phyloP scores from a whole-genome alignment of 2,888 invertebrate genomes.

The Drosophila paracracens region DNA sequence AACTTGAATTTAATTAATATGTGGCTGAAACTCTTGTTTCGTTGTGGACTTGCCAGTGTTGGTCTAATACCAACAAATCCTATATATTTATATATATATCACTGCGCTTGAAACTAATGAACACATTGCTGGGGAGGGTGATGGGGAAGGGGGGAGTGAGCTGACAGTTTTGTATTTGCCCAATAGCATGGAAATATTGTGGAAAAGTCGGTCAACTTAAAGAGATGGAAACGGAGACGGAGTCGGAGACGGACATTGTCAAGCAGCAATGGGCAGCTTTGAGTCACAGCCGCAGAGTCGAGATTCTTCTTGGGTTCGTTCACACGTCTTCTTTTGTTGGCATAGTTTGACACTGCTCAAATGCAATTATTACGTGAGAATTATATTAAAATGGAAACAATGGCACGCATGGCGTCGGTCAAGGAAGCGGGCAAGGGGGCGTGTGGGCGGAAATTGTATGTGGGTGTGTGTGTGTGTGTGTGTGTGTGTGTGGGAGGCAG shows the following conservation, averaged over 20 bases:
- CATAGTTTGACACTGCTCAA: slow-evolving; percentile 71
- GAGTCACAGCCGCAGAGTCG: neutral
- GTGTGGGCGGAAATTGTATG: neutral
- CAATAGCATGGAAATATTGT: neutral
- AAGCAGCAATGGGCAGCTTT: neutral
- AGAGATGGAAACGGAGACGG: slow-evolving; percentile 1
- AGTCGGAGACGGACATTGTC: slow-evolving; percentile 12
- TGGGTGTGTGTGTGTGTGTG: no score
- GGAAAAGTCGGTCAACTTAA: slow-evolving; percentile 24
- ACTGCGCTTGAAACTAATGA: slow-evolving; percentile 2
- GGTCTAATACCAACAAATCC: neutral
- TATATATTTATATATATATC: neutral
- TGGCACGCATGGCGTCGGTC: slow-evolving; percentile 41
- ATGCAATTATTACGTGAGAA: slow-evolving; percentile 84
- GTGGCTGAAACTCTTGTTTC: neutral
- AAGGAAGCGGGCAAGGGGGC: neutral
- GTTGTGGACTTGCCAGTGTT: neutral
- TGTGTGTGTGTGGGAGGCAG: neutral
- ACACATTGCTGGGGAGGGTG: neutral
- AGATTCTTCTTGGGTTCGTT: slow-evolving; percentile 31
- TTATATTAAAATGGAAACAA: slow-evolving; percentile 82
- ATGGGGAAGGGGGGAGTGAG: neutral
- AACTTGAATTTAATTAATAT: slow-evolving; percentile 1
- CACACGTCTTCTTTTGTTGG: slow-evolving; percentile 60
- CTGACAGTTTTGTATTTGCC: neutral